Base-by-base conservation (phyloP, 2,113 vertebrate genomes). In the Thunnus thynnus region DNA sequence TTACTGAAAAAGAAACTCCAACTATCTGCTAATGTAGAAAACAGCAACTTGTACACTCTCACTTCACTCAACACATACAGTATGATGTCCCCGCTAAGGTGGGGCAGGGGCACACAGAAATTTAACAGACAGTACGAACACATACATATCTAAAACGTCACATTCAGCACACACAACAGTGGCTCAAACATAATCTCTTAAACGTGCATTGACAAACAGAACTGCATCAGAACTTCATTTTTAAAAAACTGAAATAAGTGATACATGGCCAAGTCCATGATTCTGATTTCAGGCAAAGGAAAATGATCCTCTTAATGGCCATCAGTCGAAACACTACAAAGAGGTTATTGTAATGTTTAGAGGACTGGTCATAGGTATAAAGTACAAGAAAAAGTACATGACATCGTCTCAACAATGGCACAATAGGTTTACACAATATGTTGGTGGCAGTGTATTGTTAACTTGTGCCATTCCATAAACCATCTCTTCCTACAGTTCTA, bases 21-120 rank as follows among this genome's bases (percentile, higher is more conserved):
- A 44, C 22, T 66, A 83, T 72, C 76, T 72, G 14, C 70, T 85
- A 73, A 82, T 48, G 64, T 84, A 86, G 76, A 91, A 89, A 92
- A 85, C 77, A 80, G 47, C 76, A 41, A 68, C 41, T 14, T 58
- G 56, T 48, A 72, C 62, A 60, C 41, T 73, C 3, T 64, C 56
- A 5, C 7, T 83, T 82, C 72, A 87, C 56, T 85, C 64, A 61
- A 68, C 63, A 78, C 79, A 76, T 73, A 83, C 80, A 85, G 36
- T 16, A 56, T 4, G 12, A 69, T 22, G 46, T 80, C 50, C 72
- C 62, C 50, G 66, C 70, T 82, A 62, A 80, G 22, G 41, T 13
- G 12, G 47, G 62, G 67, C 46, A 61, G 55, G 50, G 44, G 17
- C 36, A 65, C 46, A 76, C 30, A 85, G 41, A 82, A 70, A 76